Conservation (phyloP, 2,888 invertebrate genomes). For the Stomorhina lunata region DNA sequence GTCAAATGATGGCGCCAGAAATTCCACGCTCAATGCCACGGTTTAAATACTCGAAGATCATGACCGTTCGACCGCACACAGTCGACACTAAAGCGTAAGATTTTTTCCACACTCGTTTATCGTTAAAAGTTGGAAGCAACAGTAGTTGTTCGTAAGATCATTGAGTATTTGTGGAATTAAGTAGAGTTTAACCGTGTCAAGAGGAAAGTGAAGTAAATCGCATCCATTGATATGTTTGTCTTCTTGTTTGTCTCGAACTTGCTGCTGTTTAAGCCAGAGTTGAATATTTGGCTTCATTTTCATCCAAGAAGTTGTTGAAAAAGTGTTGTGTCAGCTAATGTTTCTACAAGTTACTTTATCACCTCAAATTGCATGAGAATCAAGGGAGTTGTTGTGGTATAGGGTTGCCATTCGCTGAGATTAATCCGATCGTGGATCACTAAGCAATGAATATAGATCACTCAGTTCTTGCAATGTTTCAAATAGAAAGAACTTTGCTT, state of each 20-base stretch:
- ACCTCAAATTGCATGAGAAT: conserved; percentile 34
- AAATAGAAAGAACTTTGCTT: no score
- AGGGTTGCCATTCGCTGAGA: conserved; percentile 24
- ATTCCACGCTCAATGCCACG: conserved; percentile 55
- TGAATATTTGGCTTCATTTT: background rate
- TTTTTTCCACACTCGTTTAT: conserved; percentile 43
- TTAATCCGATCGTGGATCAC: no score
- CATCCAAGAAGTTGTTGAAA: background rate
- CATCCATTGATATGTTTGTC: background rate
- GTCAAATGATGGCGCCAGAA: conserved; percentile 62
- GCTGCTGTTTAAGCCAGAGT: background rate
- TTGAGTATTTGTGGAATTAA: conserved; percentile 1
- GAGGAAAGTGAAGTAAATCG: background rate
- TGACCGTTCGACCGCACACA: conserved; percentile 61
- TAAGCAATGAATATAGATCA: no score
- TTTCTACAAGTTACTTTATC: conserved; percentile 46
- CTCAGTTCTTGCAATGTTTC: no score
- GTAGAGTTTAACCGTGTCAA: conserved; percentile 29
- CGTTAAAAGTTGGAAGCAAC: conserved; percentile 38
- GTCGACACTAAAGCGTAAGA: conserved; percentile 47
- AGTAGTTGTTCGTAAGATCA: conserved; percentile 7
- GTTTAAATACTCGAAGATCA: conserved; percentile 28
- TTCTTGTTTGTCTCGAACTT: no score
- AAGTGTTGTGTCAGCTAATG: conserved; percentile 42
- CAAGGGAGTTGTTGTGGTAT: background rate